Evolutionary conservation across 1,140 invertebrate genomes (phyloP).

Genomic region (Adelges cooleyi): DNA sequence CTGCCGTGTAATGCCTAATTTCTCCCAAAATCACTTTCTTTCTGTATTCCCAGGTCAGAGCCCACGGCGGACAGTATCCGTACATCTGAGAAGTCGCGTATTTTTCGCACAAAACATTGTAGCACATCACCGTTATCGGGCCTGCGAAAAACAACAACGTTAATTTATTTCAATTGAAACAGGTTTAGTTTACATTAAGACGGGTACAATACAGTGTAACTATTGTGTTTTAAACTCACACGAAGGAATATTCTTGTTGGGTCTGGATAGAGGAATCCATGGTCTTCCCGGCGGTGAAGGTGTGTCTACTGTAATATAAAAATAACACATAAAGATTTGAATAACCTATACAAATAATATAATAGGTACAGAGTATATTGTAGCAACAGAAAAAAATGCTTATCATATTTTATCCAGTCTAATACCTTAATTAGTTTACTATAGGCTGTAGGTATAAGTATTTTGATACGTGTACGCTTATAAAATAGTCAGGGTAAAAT

Average conservation of each 20-base stretch:
- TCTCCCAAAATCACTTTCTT: slow-evolving; percentile 97
- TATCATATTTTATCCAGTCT: too few species aligned
- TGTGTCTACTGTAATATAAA: slow-evolving; percentile 70
- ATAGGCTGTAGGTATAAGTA: too few species aligned
- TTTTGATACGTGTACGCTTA: too few species aligned
- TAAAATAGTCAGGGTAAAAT: too few species aligned
- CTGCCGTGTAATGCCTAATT: slow-evolving; percentile 89
- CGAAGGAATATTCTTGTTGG: slow-evolving; percentile 70
- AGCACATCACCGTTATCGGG: slow-evolving; percentile 98
- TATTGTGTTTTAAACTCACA: slow-evolving; percentile 51
- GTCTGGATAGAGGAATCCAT: slow-evolving; percentile 82
- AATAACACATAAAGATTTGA: too few species aligned
- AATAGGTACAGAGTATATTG: too few species aligned
- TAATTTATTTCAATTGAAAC: too few species aligned
- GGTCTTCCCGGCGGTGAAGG: slow-evolving; percentile 79
- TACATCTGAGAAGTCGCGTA: slow-evolving; percentile 97
- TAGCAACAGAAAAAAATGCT: too few species aligned
- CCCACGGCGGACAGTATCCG: slow-evolving; percentile 94
- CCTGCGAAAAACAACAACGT: slow-evolving; percentile 45
- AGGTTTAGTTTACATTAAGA: background rate
- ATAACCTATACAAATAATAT: too few species aligned
- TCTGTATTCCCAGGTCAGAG: slow-evolving; percentile 94
- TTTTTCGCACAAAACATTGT: slow-evolving; percentile 98
- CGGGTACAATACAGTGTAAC: background rate
- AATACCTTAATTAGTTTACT: too few species aligned